Base-by-base conservation (phyloP, 2,113 vertebrate genomes). In the rat (Rattus norvegicus) region DNA sequence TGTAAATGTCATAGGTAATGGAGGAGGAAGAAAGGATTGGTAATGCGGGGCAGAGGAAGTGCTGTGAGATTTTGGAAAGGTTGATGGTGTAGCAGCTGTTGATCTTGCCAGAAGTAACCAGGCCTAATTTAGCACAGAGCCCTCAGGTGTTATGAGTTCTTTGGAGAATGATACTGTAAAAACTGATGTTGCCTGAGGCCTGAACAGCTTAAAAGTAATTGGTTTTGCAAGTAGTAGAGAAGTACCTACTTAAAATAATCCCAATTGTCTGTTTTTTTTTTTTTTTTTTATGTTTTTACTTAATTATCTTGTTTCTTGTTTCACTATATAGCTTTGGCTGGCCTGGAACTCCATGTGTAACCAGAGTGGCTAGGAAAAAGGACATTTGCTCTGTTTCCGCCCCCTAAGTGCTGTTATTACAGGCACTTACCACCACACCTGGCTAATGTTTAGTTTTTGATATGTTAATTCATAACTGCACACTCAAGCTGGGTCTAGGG, bases 391-490 rank as follows among this genome's bases (percentile, higher is more conserved):
- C 39, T 67, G 61, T 67, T 36, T 72, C 22, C n/a, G 20, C 20
- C 11, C 70, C 33, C 13, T 70, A 54, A 52, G 17, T 88, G 67
- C 43, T 65, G 83, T 65, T 28, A 20, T 65, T 85, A 65, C 19
- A 85, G 39, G 39, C 24, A 17, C 28, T 65, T 67, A 67, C 43
- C 16, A 67, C 28, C 30, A 67, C 43, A 67, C 43, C 43, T 22
- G 63, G 39, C 28, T 75, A 85, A 80, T 88, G 81, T 69, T 96
- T 26, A 86, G 84, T 93, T 95, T 83, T 77, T 88, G 65, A 69
- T 90, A 43, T 76, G 56, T 87, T 87, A 65, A 30, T 96, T 95
- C 19, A 52, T 79, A 95, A 85, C 26, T 80, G 26, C 20, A 70
- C 16, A 33, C 22, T 72, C 49, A 72, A 73, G 33, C 67, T 2